Evolutionary conservation across 2,888 invertebrate genomes (phyloP).

Genomic region (Pyrrhosoma nymphula): DNA sequence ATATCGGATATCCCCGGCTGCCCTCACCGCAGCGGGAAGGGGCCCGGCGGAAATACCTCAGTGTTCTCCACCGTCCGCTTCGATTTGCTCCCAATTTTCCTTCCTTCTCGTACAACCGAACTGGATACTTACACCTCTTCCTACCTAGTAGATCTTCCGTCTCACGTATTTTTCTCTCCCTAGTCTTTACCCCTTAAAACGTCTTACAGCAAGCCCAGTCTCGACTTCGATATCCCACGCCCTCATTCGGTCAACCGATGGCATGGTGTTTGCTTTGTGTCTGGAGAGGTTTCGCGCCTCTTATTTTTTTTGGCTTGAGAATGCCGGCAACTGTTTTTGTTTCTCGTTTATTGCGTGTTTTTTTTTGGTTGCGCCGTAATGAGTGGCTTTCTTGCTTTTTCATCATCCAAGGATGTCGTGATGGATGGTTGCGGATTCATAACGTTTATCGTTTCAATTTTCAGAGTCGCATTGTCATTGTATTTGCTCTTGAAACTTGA

Average conservation of each 20-base stretch:
- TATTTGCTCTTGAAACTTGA: no score
- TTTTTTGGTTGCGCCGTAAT: neutral
- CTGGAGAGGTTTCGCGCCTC: neutral
- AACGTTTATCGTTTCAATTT: no score
- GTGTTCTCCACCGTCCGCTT: neutral
- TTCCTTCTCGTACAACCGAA: neutral
- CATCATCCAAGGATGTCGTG: neutral
- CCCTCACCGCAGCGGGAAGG: neutral
- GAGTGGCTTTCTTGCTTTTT: neutral
- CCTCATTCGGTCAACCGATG: neutral
- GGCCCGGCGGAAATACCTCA: neutral
- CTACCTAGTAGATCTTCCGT: neutral
- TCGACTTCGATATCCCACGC: neutral
- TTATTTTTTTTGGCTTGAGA: neutral
- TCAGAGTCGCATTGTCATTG: no score
- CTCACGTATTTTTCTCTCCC: neutral
- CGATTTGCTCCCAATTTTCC: neutral
- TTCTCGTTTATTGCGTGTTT: neutral
- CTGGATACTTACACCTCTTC: neutral
- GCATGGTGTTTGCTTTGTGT: neutral
- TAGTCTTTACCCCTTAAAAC: neutral
- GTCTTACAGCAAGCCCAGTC: neutral
- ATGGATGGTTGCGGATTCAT: no score
- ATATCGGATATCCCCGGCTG: conserved; percentile 2
- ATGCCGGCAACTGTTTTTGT: neutral